Evolutionary conservation across 2,113 vertebrate genomes (phyloP).

Genomic region (Canis aureus): DNA sequence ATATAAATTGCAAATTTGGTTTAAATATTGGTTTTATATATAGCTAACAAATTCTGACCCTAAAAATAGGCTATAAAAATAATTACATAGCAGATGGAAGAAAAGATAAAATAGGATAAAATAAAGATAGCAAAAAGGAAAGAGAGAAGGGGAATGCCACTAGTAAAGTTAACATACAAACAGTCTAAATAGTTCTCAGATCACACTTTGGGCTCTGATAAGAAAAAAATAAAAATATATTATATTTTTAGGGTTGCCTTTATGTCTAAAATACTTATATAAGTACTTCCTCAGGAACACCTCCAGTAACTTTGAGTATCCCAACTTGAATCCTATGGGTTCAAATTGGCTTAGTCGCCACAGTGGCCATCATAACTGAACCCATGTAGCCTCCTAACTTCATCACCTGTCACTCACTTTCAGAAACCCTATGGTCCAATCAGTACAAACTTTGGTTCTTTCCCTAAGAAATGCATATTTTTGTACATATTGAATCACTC

Average conservation of each 20-base stretch:
- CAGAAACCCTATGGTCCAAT: neutral
- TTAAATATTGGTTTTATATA: slow-evolving; percentile 35
- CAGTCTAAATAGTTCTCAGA: neutral
- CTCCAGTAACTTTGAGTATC: neutral
- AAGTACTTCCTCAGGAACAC: neutral
- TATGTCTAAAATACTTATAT: neutral
- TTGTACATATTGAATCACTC: neutral
- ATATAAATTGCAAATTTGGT: slow-evolving; percentile 25
- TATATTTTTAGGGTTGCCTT: neutral
- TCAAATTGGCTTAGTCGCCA: neutral
- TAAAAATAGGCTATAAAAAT: neutral
- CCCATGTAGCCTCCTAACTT: neutral
- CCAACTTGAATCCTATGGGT: neutral
- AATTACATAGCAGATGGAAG: neutral
- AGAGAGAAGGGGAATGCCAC: neutral
- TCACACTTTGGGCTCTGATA: neutral
- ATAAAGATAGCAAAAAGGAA: neutral
- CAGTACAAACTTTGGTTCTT: neutral
- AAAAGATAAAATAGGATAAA: slow-evolving; percentile 52
- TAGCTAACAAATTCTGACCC: neutral
- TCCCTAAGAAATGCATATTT: neutral
- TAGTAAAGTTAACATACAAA: neutral
- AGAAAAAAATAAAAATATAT: neutral
- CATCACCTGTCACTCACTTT: neutral
- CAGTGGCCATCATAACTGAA: neutral